phyloP scores from a whole-genome alignment of 2,888 invertebrate species.

The Maniola hyperantus region DNA sequence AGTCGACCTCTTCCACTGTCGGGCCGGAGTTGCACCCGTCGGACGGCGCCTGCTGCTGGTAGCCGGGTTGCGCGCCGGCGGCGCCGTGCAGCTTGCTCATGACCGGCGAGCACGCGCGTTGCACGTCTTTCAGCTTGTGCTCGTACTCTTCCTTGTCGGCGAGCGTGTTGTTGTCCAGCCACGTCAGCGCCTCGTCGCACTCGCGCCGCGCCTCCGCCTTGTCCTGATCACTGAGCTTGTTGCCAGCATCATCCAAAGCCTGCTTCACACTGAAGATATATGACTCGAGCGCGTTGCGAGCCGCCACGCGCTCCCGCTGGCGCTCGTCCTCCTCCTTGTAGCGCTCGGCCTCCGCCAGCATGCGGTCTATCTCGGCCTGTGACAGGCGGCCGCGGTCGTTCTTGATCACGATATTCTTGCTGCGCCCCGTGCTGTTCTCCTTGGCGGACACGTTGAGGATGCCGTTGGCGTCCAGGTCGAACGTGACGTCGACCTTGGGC shows the following conservation, averaged over 20 bases:
- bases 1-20: constrained; percentile 38
- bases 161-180: constrained; percentile 87
- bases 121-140: constrained; percentile 82
- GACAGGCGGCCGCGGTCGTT: constrained; percentile 92
- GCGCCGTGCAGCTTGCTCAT: constrained; percentile 84
- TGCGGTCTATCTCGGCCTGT: constrained; percentile 91
- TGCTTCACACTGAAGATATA: constrained; percentile 88
- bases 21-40: not conserved
- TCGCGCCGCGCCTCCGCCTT: constrained; percentile 79
- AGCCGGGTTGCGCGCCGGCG: constrained; percentile 53
- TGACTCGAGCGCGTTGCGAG: constrained; percentile 88
- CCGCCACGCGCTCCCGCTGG: constrained; percentile 85
- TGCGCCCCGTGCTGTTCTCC: constrained; percentile 85
- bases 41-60: constrained; percentile 35
- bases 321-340: constrained; percentile 88
- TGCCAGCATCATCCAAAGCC: constrained; percentile 84
- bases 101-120: constrained; percentile 80
- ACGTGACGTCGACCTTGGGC: constrained; percentile 87
- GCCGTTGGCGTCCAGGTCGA: constrained; percentile 90
- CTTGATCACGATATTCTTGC: constrained; percentile 90
- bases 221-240: constrained; percentile 84
- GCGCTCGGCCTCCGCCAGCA: constrained; percentile 88
- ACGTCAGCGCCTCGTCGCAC: constrained; percentile 84
- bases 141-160: constrained; percentile 86
- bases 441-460: constrained; percentile 93